A percentile compares a stretch with the other conserved stretches of the same genome.
phyloP scores from a whole-genome alignment of 2,888 invertebrate species.

The Drosophila pseudotalamancana region DNA sequence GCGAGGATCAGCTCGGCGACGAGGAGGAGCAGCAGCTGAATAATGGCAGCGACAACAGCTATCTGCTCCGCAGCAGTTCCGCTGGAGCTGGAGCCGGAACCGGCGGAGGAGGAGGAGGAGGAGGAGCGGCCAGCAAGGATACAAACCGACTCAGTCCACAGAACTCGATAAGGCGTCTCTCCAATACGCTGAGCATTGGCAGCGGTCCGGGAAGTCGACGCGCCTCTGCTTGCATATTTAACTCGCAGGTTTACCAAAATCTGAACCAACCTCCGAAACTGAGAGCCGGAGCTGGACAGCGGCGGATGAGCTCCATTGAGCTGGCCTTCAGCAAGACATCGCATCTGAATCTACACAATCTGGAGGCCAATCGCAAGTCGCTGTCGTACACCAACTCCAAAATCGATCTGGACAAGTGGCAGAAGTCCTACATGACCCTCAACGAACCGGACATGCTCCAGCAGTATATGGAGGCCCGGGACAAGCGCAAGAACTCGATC shows the following conservation, averaged over 20 bases:
- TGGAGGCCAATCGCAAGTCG: conserved; percentile 84
- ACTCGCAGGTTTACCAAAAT: conserved; percentile 84
- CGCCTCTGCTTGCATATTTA: conserved; percentile 83
- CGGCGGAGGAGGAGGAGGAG: not conserved
- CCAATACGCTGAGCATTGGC: conserved; percentile 78
- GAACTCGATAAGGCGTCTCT: conserved; percentile 86
- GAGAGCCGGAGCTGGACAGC: conserved; percentile 68
- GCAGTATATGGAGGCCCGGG: conserved; percentile 82
- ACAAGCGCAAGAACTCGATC: conserved; percentile 81
- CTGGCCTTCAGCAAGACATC: conserved; percentile 84
- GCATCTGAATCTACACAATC: conserved; percentile 82
- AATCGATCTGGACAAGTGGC: conserved; percentile 83
- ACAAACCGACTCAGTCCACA: conserved; percentile 88
- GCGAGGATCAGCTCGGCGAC: conserved; percentile 85
- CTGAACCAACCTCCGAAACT: conserved; percentile 83
- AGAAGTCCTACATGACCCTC: conserved; percentile 81
- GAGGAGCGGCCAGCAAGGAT: conserved; percentile 85
- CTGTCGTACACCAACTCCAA: conserved; percentile 83
- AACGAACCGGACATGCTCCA: conserved; percentile 83
- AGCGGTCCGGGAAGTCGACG: conserved; percentile 78
- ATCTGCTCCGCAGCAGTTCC: conserved; percentile 69
- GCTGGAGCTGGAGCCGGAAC: not conserved
- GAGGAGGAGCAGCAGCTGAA: conserved; percentile 86
- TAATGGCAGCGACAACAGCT: conserved; percentile 90
- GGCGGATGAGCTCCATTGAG: conserved; percentile 84